These are phyloP conservation scores for Dipodomys stephensi DNA, from an alignment of 2,113 vertebrate species.

Conservation along the genomic window DNA sequence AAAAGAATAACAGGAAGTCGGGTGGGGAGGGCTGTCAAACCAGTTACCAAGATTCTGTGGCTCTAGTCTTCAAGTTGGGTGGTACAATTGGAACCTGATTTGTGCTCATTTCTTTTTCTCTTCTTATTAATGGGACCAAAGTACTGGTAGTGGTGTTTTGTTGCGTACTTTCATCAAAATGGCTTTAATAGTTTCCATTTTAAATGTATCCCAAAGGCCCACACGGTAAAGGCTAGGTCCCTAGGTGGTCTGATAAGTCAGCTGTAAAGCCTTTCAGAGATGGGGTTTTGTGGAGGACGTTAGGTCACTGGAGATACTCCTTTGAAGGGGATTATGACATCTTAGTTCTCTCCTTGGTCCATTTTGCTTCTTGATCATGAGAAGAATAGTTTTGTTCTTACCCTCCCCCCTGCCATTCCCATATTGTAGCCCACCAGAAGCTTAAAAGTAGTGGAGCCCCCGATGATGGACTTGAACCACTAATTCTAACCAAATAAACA, in stretches of 20 bases:
- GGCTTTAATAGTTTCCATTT: not conserved
- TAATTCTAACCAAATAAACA: not conserved
- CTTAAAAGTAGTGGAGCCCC: too few species aligned
- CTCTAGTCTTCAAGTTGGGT: not conserved
- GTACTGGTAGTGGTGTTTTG: not conserved
- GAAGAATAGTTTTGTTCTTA: not conserved
- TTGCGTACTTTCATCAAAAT: not conserved
- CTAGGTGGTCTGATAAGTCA: not conserved
- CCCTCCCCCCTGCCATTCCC: not conserved
- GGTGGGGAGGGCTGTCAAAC: too few species aligned
- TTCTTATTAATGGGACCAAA: not conserved
- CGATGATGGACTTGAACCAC: not conserved
- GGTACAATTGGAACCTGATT: not conserved
- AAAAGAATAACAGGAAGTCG: not conserved
- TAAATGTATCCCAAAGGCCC: not conserved
- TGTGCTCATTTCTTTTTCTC: not conserved
- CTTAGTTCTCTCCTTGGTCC: not conserved
- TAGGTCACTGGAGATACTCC: not conserved
- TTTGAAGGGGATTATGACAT: not conserved
- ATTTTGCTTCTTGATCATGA: not conserved
- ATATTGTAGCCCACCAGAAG: too few species aligned
- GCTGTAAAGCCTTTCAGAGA: not conserved
- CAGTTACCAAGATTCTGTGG: too few species aligned
- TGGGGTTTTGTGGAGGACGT: not conserved
- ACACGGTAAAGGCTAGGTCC: not conserved